Evolutionary conservation across 2,113 vertebrate genomes (phyloP).

Genomic region (Isurus oxyrinchus): DNA sequence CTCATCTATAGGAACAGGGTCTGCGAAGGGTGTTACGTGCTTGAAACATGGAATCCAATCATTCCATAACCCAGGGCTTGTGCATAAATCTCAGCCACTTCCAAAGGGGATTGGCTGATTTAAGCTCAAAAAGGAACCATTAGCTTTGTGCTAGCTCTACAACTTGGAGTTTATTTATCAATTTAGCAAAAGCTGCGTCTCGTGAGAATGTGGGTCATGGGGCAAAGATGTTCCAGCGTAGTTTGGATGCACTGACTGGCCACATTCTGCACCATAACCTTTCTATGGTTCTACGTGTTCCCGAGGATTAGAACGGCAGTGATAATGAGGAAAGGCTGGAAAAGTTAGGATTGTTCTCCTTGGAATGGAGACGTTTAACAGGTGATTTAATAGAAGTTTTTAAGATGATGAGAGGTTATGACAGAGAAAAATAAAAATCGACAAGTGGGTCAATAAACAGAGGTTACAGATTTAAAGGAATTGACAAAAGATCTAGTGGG

Average conservation of each 20-base stretch:
- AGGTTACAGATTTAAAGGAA: too few relatives aligned
- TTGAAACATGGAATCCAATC: not conserved
- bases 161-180: not conserved
- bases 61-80: not conserved
- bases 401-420: not conserved
- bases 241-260: too few relatives aligned
- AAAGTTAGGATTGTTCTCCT: not conserved
- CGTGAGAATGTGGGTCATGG: not conserved
- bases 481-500: not conserved
- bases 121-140: not conserved
- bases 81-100: not conserved
- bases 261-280: too few relatives aligned
- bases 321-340: not conserved
- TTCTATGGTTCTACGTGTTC: not conserved
- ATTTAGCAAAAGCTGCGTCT: not conserved
- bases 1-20: not conserved
- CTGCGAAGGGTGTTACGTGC: not conserved
- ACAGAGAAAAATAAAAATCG: not conserved
- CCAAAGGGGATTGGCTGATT: not conserved
- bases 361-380: not conserved
- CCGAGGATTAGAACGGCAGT: not conserved
- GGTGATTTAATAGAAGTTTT: not conserved
- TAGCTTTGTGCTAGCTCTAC: not conserved
- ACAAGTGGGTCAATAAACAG: not conserved
- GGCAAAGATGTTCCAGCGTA: not conserved